Evolutionary conservation across 1,140 invertebrate genomes (phyloP).

Genomic region (Dinothrombium tinctorium): DNA sequence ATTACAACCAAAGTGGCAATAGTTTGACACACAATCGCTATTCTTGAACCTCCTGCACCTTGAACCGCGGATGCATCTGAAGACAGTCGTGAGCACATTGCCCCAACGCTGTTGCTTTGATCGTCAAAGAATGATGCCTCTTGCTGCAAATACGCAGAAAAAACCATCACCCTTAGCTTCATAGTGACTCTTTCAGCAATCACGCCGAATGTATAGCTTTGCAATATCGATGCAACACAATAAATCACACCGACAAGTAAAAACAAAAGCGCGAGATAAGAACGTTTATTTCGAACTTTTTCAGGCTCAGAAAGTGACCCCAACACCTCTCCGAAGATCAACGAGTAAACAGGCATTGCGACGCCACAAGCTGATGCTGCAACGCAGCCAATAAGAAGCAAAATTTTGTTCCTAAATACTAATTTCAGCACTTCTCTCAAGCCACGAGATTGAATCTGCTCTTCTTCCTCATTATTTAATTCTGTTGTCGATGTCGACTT

Average conservation of each 20-base stretch:
- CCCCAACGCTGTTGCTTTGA: slow-evolving; percentile 49
- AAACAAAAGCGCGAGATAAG: no score
- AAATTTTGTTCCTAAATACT: no score
- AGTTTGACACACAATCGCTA: slow-evolving; percentile 22
- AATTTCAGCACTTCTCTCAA: no score
- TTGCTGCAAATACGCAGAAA: slow-evolving; percentile 29
- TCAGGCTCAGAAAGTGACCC: no score
- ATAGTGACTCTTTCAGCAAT: slow-evolving; percentile 12
- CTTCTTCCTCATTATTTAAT: slow-evolving; percentile 26
- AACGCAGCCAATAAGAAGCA: no score
- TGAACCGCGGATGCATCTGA: slow-evolving; percentile 33
- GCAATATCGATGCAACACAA: no score
- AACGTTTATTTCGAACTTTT: no score
- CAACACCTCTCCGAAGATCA: no score
- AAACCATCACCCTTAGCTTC: slow-evolving; percentile 19
- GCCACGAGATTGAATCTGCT: slow-evolving; percentile 83
- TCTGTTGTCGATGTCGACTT: not conserved
- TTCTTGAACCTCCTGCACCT: slow-evolving; percentile 31
- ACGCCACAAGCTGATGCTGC: no score
- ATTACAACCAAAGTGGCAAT: slow-evolving; percentile 23
- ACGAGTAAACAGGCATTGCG: no score
- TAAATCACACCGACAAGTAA: no score
- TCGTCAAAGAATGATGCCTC: slow-evolving; percentile 62
- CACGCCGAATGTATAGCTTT: no score
- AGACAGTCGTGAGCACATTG: slow-evolving; percentile 52